phyloP scores from a whole-genome alignment of 2,888 invertebrate genomes.

The Blastobasis lacticolella region DNA sequence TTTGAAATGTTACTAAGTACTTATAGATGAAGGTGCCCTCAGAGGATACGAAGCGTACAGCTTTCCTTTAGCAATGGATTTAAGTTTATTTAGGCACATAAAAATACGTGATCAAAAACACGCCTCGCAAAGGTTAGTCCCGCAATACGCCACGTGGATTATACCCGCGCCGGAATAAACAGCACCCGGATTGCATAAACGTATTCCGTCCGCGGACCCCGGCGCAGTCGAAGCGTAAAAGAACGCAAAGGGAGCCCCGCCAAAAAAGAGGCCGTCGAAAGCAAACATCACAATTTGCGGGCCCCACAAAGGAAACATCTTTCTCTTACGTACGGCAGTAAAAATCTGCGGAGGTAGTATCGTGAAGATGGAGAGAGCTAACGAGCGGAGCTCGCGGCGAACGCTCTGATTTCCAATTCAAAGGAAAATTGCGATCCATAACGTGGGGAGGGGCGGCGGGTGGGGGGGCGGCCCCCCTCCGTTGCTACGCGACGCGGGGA shows the following conservation, averaged over 20 bases:
- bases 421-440: conserved; percentile 75
- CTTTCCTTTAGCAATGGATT: background rate
- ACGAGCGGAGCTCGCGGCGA: conserved; percentile 60
- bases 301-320: conserved; percentile 51
- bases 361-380: conserved; percentile 65
- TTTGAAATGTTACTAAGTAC: no score
- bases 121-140: background rate
- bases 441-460: conserved; percentile 45
- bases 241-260: conserved; percentile 13
- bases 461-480: conserved; percentile 52
- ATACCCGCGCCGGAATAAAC: background rate
- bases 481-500: conserved; percentile 79
- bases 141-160: no score
- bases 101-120: background rate
- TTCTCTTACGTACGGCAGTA: conserved; percentile 45
- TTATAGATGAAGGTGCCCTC: no score
- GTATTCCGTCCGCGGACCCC: conserved; percentile 10
- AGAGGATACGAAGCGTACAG: no score
- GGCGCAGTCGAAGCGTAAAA: conserved; percentile 6
- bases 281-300: conserved; percentile 48
- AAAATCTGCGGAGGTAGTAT: conserved; percentile 63
- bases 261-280: conserved; percentile 26
- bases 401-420: conserved; percentile 75
- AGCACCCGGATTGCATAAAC: conserved; percentile 1
- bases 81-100: conserved; percentile 1